Evolutionary conservation across 92 coral and sea anemone genomes (phyloP).

Genomic region (Zoanthus sansibaricus): DNA sequence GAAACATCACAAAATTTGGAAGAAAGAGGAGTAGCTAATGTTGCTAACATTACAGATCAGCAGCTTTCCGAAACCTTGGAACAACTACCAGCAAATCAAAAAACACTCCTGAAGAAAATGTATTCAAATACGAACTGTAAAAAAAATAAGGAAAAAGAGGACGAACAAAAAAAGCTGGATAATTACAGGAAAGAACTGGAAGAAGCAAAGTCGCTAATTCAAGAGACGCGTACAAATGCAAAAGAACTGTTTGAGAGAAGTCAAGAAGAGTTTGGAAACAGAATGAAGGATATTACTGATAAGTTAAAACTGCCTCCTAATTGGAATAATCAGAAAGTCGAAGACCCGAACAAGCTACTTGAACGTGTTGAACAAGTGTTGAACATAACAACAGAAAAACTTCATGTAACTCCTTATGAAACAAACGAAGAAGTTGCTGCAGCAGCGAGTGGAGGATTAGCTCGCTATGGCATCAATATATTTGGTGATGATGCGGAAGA

Average conservation of each 20-base stretch:
- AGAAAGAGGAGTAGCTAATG: background rate
- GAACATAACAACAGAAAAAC: conserved; percentile 23
- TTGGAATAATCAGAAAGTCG: background rate
- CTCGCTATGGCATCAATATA: background rate
- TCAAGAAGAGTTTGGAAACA: background rate
- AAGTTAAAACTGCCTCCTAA: conserved; percentile 6
- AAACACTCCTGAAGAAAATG: background rate
- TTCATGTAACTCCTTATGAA: conserved; percentile 2
- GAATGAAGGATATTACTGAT: background rate
- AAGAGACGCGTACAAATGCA: conserved; percentile 2
- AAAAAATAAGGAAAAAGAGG: background rate
- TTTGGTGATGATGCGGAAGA: conserved; percentile 8
- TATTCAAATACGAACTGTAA: conserved; percentile 1
- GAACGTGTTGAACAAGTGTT: conserved; percentile 2
- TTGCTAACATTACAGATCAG: background rate
- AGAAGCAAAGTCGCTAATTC: conserved; percentile 12
- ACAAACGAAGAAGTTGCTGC: conserved; percentile 31
- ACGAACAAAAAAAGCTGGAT: background rate
- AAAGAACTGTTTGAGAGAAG: background rate
- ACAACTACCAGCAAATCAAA: background rate
- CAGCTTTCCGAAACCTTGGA: background rate
- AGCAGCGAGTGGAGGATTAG: conserved; percentile 30
- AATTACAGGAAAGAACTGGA: background rate
- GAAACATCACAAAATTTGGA: conserved; percentile 6
- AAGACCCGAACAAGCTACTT: conserved; percentile 12